phyloP scores from a whole-genome alignment of 1,140 invertebrate species.

The Pogonus chalceus region DNA sequence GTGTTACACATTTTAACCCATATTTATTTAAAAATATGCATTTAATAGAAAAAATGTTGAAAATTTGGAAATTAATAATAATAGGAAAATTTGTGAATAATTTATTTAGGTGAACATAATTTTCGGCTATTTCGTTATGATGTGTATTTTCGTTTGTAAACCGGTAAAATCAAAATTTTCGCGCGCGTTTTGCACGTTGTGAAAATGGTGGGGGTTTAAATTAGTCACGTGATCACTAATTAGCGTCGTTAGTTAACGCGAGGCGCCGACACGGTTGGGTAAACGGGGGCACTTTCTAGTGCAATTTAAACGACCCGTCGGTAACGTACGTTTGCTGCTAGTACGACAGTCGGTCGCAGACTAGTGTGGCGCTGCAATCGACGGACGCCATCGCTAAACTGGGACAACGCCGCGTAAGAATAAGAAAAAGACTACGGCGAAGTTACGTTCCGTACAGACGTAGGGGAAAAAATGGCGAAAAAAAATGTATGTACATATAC shows the following conservation, averaged over 20 bases:
- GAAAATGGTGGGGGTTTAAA: neutral
- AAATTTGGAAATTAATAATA: no score
- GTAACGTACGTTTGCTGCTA: neutral
- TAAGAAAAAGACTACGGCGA: conserved; percentile 2
- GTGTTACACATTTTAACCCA: no score
- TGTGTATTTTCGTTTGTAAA: neutral
- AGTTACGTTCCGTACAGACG: conserved; percentile 6
- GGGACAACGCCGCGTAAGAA: neutral
- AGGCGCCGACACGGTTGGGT: neutral
- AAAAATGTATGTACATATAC: conserved; percentile 36
- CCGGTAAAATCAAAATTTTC: neutral
- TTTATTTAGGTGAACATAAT: no score
- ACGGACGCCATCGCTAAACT: neutral
- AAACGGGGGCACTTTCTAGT: neutral
- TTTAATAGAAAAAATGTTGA: no score
- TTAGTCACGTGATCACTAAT: conserved; percentile 7
- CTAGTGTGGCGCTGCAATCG: neutral
- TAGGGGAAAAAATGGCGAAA: conserved; percentile 28
- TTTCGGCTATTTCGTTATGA: no score
- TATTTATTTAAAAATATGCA: no score
- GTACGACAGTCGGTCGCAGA: neutral
- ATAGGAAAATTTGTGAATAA: no score
- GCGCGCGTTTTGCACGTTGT: neutral
- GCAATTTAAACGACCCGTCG: no score
- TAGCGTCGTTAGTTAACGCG: conserved; percentile 4